phyloP scores from a whole-genome alignment of 2,797 vertebrate species.

The Manis pentadactyla region DNA sequence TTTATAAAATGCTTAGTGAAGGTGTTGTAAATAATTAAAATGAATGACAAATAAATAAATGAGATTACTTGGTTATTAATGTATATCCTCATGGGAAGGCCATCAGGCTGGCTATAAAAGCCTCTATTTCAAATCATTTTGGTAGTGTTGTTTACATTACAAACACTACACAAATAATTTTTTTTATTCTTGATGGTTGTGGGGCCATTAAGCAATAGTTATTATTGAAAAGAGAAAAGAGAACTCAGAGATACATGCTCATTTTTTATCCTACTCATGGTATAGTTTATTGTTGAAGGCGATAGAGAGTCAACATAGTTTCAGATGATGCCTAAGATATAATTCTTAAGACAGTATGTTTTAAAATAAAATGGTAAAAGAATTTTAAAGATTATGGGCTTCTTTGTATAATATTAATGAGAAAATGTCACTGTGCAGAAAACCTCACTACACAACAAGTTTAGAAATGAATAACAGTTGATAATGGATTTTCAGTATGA shows the following conservation, averaged over 20 bases:
- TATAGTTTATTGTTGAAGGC: neutral
- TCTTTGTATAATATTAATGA: neutral
- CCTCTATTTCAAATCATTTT: neutral
- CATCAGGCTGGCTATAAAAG: neutral
- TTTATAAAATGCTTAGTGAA: neutral
- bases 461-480: neutral
- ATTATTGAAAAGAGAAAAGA: neutral
- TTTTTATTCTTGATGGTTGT: neutral
- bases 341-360: neutral
- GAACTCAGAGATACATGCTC: neutral
- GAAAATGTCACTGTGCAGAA: neutral
- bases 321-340: neutral
- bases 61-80: neutral
- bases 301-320: neutral
- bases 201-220: neutral
- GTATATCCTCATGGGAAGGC: neutral
- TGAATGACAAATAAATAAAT: slow-evolving; percentile 15
- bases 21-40: neutral
- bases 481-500: neutral
- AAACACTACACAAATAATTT: neutral
- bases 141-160: neutral
- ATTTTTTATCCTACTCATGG: neutral
- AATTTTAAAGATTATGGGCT: neutral
- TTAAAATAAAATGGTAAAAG: slow-evolving; percentile 30
- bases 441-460: neutral